Evolutionary conservation across 2,888 invertebrate species (phyloP).

Genomic region (Piscicola geometra): DNA sequence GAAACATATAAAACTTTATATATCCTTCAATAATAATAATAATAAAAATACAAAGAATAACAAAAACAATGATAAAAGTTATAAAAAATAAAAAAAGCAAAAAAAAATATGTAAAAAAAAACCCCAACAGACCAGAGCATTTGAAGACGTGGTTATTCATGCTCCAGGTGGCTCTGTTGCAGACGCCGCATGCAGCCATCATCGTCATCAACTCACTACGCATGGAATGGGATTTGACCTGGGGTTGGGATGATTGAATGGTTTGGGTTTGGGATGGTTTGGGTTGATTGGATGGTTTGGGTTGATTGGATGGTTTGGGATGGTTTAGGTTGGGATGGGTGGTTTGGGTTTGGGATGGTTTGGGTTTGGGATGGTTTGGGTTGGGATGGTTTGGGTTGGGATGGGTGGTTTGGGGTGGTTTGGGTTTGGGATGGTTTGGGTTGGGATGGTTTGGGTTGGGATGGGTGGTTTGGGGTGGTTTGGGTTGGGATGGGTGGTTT

Average conservation of each 20-base stretch:
- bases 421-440: no score
- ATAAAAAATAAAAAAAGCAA: not conserved
- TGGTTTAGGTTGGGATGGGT: no score
- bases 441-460: no score
- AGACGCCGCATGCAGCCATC: conserved; percentile 28
- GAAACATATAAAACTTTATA: not conserved
- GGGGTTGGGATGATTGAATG: not conserved
- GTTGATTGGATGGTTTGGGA: no score
- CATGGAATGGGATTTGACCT: conserved; percentile 25
- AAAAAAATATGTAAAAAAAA: conserved; percentile 7
- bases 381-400: no score
- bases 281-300: no score
- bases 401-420: no score
- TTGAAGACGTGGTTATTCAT: conserved; percentile 22
- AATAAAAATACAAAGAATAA: not conserved
- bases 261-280: no score
- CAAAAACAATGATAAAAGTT: not conserved
- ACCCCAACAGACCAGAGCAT: conserved; percentile 11
- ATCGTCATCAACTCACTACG: conserved; percentile 17
- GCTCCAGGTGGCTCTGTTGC: conserved; percentile 28
- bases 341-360: no score
- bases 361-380: no score
- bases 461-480: no score
- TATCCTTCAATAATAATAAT: not conserved
- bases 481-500: no score